Base-by-base conservation (phyloP, 2,797 vertebrate genomes). In the Leptodactylus fallax region DNA sequence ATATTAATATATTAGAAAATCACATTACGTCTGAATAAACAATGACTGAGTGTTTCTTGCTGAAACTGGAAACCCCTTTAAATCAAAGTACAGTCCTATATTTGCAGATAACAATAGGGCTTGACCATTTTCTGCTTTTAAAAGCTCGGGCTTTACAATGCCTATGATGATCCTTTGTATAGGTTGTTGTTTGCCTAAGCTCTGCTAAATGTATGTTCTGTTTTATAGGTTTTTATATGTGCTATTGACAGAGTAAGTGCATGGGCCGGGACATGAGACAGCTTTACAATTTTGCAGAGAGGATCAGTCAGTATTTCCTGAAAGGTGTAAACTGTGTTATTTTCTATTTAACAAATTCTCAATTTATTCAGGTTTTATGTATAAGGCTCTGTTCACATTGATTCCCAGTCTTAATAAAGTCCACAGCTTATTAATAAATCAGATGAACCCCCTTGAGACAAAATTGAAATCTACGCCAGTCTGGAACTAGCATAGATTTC, bases 181-280 rank as follows among this genome's bases (percentile, higher is more conserved):
- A 72, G 78, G 55, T 60, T 9, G 16, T 21, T 81, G 67, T 87
- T 87, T 87, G 58, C 49, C 49, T 55, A 81, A 21, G 27, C 56
- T 47, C 27, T n/a, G 55, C 36, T 82, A 65, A 63, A 87, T 76
- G 79, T 53, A 51, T 76, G 69, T 27, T 76, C 69, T 87, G 19
- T 87, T 63, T 25, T 81, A 51, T 23, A 87, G n/a, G 23, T 53
- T 65, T 63, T 16, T 63, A 61, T 87, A 60, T 61, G 83, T 53
- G 19, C 21, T 84, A 84, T 76, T 84, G 69, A 76, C 83, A 49
- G 27, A 84, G 83, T 47, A 16, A 83, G 72, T 76, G 19, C 56
- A 60, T 49, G 53, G 67, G 55, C 56, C 14, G 55, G 56, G 45
- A 49, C 45, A 13, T 23, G 10, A 72, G 51, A 21, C 49, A 58